These are phyloP conservation scores for Sylvicola cinctus DNA, from an alignment of 2,888 invertebrate genomes.

Conservation along the genomic window DNA sequence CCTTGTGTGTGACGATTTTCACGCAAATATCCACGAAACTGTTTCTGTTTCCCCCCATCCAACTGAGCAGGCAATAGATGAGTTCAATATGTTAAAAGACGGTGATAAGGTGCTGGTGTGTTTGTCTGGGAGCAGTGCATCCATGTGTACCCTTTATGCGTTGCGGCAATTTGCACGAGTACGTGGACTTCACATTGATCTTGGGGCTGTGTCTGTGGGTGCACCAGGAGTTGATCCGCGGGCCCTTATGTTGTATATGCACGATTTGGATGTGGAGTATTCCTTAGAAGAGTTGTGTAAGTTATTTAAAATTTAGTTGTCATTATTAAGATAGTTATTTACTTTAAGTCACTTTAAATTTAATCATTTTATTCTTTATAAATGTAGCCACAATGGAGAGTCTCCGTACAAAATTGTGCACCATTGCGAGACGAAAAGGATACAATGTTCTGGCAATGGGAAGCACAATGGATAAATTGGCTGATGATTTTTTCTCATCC, in stretches of 20 bases:
- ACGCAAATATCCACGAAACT: no score
- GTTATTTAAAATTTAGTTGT: slow-evolving; percentile 3
- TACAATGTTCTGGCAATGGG: slow-evolving; percentile 79
- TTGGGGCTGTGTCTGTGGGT: slow-evolving; percentile 33
- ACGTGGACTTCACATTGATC: slow-evolving; percentile 53
- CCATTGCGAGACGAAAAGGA: slow-evolving; percentile 49
- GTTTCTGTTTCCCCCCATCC: no score
- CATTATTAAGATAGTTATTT: neutral
- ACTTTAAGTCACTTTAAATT: slow-evolving; percentile 10
- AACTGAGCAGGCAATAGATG: slow-evolving; percentile 46
- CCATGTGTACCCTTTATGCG: slow-evolving; percentile 64
- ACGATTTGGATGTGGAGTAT: slow-evolving; percentile 49
- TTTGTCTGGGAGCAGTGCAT: slow-evolving; percentile 65
- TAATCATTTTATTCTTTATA: slow-evolving; percentile 3
- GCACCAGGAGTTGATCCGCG: slow-evolving; percentile 59
- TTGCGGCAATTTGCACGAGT: slow-evolving; percentile 63
- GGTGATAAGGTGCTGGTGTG: slow-evolving; percentile 71
- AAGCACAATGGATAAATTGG: slow-evolving; percentile 68
- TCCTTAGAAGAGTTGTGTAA: slow-evolving; percentile 49
- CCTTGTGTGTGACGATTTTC: neutral
- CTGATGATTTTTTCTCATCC: slow-evolving; percentile 62
- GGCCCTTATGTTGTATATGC: slow-evolving; percentile 51
- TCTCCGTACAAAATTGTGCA: slow-evolving; percentile 35
- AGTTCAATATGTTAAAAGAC: slow-evolving; percentile 64
- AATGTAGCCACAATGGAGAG: slow-evolving; percentile 31